Evolutionary conservation across 2,888 invertebrate genomes (phyloP), one percentile per base, ranked within the genome.

Genomic region (Amphipoea lucens): DNA sequence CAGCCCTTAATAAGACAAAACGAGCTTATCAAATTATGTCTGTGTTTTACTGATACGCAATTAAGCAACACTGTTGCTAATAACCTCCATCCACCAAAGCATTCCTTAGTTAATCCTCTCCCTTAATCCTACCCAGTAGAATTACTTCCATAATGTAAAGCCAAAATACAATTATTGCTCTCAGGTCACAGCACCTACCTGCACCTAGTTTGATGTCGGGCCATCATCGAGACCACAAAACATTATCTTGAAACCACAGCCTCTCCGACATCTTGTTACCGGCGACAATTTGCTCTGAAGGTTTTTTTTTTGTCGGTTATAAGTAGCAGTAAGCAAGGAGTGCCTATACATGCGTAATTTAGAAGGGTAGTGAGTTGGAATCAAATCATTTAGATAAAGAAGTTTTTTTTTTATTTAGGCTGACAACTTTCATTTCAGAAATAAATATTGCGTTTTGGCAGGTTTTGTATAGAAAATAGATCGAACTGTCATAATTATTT

Each of bases 251-350:
- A 90, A 95, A 95, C 95, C 90, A 85, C 87, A 88, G 87, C 82
- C 79, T 78, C 78, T 77, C 82, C 81, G 63, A 90, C 92, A 90
- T 93, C 96, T 95, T 92, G 96, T 96, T 95, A 95, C 92, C 84
- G 89, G 91, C 88, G 94, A 95, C 95, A 95, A 95, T 94, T 94
- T 94, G 90, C 83, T 88, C 82, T 54, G 79, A 40, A 1, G 84
- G 11, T 87, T 88, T 90, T 90, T 90, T 93, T 92, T 92, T 93
- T 90, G 78, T 89, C 79, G 88, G 89, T 89, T 86, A 57, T 72
- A 45, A 79, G 87, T 81, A 86, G 88, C 88, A 84, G 42, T 76
- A 77, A 73, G 73, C 81, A 82, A 73, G 83, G 71, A 78, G 62
- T 81, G 78, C 5, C 11, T 68, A 40, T 78, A 79, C n/a, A 63